Conservation (phyloP, 2,113 vertebrate species). For the Chaenogobius annularis region DNA sequence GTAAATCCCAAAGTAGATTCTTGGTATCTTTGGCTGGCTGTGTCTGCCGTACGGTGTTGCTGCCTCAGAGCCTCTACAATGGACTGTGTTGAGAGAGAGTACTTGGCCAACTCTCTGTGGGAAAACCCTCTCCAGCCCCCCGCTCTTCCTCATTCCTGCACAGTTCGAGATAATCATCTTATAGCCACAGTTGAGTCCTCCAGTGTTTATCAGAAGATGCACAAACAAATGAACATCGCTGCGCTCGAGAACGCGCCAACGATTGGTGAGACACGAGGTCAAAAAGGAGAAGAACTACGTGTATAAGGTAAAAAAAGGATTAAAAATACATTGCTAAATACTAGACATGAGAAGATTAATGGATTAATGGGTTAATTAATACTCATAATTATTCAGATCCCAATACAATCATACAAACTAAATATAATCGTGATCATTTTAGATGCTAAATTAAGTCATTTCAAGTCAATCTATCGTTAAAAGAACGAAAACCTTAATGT, state of each 20-base stretch:
- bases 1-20: neutral
- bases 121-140: slow-evolving; percentile 48
- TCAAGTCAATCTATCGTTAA: neutral
- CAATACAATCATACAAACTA: neutral
- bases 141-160: slow-evolving; percentile 65
- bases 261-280: slow-evolving; percentile 12
- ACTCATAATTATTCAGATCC: neutral
- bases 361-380: neutral
- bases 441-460: neutral
- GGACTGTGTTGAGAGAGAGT: slow-evolving; percentile 16
- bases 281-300: neutral
- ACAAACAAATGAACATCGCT: slow-evolving; percentile 20
- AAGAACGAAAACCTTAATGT: neutral
- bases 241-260: neutral
- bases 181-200: slow-evolving; percentile 34
- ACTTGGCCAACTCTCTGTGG: slow-evolving; percentile 49
- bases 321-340: too few species aligned
- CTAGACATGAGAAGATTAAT: too few species aligned
- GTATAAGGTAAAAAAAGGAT: neutral
- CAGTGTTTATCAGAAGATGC: slow-evolving; percentile 54
- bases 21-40: neutral
- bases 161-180: slow-evolving; percentile 50
- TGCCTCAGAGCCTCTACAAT: slow-evolving; percentile 15
- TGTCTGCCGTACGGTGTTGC: neutral
- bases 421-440: neutral